Percentiles rank a stretch among this genome's conserved stretches.
Conservation (phyloP, 2,113 vertebrate species). For the Marmota flaviventris region DNA sequence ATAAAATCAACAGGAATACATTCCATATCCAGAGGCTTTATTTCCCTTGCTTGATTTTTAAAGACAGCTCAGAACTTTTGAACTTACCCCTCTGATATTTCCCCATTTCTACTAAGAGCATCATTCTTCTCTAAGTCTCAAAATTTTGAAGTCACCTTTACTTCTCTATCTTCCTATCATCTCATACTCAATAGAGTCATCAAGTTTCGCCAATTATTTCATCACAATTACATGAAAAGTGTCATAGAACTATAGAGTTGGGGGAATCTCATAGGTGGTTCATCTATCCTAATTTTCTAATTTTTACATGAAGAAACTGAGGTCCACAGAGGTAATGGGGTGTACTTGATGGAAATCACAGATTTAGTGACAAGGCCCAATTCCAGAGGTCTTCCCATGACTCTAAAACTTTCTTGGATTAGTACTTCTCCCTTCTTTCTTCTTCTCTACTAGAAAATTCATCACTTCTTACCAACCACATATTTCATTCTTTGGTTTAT, state of each 20-base stretch:
- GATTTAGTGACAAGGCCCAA: not conserved
- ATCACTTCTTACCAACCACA: not conserved
- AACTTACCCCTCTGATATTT: conserved; percentile 33
- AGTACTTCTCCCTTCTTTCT: not conserved
- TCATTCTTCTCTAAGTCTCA: conserved; percentile 18
- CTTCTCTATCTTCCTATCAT: conserved; percentile 15
- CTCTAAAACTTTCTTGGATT: not conserved
- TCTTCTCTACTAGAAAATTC: not conserved
- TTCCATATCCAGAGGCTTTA: not conserved
- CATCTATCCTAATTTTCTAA: not conserved
- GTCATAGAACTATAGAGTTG: conserved; percentile 33
- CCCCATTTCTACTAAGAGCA: not conserved
- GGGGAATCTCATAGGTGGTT: not conserved
- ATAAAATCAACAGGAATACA: not conserved
- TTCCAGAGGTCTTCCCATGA: not conserved
- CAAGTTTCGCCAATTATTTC: conserved; percentile 60
- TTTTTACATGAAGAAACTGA: not conserved
- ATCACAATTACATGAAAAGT: conserved; percentile 66
- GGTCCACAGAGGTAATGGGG: not conserved
- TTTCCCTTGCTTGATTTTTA: not conserved
- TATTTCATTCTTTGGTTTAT: not conserved
- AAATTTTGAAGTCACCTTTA: not conserved
- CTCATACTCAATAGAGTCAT: not conserved
- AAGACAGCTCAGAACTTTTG: not conserved
- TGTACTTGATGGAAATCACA: not conserved